A percentile compares a stretch with the other conserved stretches of the same genome.
Conservation (phyloP, 2,797 vertebrate species). For the Dermochelys coriacea region DNA sequence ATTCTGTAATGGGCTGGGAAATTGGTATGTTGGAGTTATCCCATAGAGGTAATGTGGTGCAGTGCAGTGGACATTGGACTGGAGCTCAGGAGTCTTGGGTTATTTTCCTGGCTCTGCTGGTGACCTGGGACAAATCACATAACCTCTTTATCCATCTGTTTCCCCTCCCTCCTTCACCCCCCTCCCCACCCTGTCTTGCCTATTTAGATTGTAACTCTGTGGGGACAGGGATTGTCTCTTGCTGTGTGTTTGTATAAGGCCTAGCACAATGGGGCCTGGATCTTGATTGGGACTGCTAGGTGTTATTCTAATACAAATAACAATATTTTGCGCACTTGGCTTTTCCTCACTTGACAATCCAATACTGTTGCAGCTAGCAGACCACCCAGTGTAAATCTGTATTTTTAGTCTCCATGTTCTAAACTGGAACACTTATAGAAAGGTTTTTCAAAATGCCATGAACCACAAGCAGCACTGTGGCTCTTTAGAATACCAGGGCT, state of each 20-base stretch:
- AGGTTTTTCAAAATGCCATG: background rate
- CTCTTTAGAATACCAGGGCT: background rate
- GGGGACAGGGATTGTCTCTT: too few species aligned
- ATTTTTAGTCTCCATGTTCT: background rate
- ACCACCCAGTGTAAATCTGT: rapidly evolving
- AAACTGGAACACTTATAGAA: background rate
- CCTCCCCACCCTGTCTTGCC: too few species aligned
- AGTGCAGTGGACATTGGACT: background rate
- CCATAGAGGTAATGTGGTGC: background rate
- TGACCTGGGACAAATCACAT: background rate
- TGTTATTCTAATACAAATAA: background rate
- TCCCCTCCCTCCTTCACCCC: too few species aligned
- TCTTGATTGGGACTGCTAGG: background rate
- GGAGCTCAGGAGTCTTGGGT: background rate
- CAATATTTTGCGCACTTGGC: background rate
- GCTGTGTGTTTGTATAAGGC: too few species aligned
- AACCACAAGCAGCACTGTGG: background rate
- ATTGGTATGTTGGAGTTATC: background rate
- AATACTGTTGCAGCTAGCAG: background rate
- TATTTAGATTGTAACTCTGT: too few species aligned
- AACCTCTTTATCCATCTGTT: too few species aligned
- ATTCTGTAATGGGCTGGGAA: background rate
- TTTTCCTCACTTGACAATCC: background rate
- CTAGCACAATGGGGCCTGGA: background rate
- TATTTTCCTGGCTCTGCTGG: background rate